A percentile compares a stretch with the other conserved stretches of the same genome.
Conservation (phyloP, 2,797 vertebrate genomes). For the Echiichthys vipera region DNA sequence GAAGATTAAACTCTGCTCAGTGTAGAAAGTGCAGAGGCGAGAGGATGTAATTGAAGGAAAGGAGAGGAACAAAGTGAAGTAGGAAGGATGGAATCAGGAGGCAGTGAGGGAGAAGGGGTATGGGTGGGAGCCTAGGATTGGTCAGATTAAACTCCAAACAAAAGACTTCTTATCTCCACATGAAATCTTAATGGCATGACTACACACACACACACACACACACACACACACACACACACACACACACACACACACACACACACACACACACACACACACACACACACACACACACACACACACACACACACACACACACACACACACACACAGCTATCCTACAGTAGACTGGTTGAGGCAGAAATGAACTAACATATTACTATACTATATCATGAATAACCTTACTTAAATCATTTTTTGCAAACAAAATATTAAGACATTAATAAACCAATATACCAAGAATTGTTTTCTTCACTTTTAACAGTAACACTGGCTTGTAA, state of each 20-base stretch:
- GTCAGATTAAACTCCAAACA: slow-evolving; percentile 73
- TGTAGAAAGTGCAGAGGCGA: slow-evolving; percentile 4
- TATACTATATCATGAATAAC: background rate
- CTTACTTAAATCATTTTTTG: slow-evolving; percentile 7
- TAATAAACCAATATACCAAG: too few relatives aligned
- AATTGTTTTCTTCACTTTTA: too few relatives aligned
- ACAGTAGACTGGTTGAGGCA: slow-evolving; percentile 4
- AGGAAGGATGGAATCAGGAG: slow-evolving; percentile 52
- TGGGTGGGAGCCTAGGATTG: slow-evolving; percentile 46
- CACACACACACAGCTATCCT: slow-evolving; percentile 13
- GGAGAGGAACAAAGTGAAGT: slow-evolving; percentile 31
- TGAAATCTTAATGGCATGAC: slow-evolving; percentile 68
- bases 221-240: slow-evolving; percentile 33
- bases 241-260: too few relatives aligned
- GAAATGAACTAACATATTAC: background rate
- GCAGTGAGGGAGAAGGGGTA: slow-evolving; percentile 56
- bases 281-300: slow-evolving; percentile 38
- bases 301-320: too few relatives aligned
- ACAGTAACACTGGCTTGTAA: background rate
- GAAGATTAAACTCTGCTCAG: slow-evolving; percentile 6
- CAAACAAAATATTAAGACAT: background rate
- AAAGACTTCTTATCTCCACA: slow-evolving; percentile 74
- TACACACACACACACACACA: slow-evolving; percentile 39
- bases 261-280: slow-evolving; percentile 37
- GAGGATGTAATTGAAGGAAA: slow-evolving; percentile 30